phyloP scores from a whole-genome alignment of 1,140 invertebrate species.

The Tetraneura akinire region DNA sequence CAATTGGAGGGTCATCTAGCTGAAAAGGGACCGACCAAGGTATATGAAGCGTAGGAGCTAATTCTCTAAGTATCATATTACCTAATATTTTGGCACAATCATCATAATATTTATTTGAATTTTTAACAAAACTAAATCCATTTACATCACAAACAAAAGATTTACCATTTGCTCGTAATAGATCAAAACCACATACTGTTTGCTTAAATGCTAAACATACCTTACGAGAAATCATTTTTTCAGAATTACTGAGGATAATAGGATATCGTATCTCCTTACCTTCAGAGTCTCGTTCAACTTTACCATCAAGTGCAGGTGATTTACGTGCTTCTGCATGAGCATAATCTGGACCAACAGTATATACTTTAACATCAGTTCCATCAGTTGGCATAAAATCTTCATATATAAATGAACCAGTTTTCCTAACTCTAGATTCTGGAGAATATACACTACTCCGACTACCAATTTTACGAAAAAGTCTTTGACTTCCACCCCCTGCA shows the following conservation, averaged over 20 bases:
- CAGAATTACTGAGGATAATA: slow-evolving; percentile 87
- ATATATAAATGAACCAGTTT: slow-evolving; percentile 98
- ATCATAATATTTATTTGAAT: slow-evolving; percentile 99
- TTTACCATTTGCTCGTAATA: slow-evolving; percentile 95
- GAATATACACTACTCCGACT: slow-evolving; percentile 98
- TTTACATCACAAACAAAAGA: slow-evolving; percentile 99
- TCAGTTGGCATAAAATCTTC: slow-evolving; percentile 99
- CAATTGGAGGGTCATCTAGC: slow-evolving; percentile 96
- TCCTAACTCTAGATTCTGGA: slow-evolving; percentile 91
- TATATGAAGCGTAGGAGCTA: slow-evolving; percentile 93
- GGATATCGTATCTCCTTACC: slow-evolving; percentile 99
- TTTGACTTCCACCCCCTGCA: slow-evolving; percentile 95
- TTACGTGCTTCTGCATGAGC: slow-evolving; percentile 99
- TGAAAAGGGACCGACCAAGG: slow-evolving; percentile 97
- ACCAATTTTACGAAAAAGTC: slow-evolving; percentile 97
- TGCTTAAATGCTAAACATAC: slow-evolving; percentile 98
- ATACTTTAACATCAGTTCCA: slow-evolving; percentile 89
- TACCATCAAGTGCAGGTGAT: slow-evolving; percentile 95
- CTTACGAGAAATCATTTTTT: slow-evolving; percentile 98
- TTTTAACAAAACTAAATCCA: slow-evolving; percentile 99
- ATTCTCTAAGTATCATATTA: slow-evolving; percentile 88
- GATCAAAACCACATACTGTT: slow-evolving; percentile 99
- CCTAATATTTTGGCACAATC: slow-evolving; percentile 98
- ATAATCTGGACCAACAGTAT: slow-evolving; percentile 96
- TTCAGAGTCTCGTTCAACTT: slow-evolving; percentile 97